phyloP scores from a whole-genome alignment of 2,888 invertebrate genomes.

The Alentia gelatinosa region DNA sequence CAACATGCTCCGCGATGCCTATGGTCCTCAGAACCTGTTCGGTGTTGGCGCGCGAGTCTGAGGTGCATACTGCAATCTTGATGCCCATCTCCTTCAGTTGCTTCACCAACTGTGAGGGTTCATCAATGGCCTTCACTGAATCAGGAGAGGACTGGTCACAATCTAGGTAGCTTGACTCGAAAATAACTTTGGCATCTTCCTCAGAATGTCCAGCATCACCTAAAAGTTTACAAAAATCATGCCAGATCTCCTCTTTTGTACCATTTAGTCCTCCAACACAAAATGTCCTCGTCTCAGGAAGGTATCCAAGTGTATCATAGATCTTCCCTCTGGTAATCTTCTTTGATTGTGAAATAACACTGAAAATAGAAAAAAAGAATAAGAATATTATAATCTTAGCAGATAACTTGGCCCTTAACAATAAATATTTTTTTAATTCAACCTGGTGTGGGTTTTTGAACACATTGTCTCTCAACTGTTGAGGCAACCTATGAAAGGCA shows the following conservation, averaged over 20 bases:
- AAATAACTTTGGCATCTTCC: not conserved
- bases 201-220: not conserved
- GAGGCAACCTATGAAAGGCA: no score
- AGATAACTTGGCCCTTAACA: no score
- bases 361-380: not conserved
- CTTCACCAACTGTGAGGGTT: conserved; percentile 55
- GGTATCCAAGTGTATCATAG: not conserved
- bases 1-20: conserved; percentile 75
- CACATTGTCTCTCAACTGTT: no score
- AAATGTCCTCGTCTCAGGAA: not conserved
- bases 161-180: not conserved
- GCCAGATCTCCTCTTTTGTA: not conserved
- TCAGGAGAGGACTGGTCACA: not conserved
- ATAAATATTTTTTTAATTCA: no score
- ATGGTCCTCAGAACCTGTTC: conserved; percentile 69
- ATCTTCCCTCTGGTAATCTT: not conserved
- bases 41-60: conserved; percentile 75
- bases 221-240: not conserved
- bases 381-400: no score
- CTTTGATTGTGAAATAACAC: not conserved
- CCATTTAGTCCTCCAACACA: not conserved
- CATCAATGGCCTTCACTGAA: conserved; percentile 51
- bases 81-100: conserved; percentile 77
- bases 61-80: conserved; percentile 81
- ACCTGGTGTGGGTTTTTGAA: no score